Evolutionary conservation across 2,797 vertebrate species (phyloP).

Genomic region (Sarcophilus harrisii): DNA sequence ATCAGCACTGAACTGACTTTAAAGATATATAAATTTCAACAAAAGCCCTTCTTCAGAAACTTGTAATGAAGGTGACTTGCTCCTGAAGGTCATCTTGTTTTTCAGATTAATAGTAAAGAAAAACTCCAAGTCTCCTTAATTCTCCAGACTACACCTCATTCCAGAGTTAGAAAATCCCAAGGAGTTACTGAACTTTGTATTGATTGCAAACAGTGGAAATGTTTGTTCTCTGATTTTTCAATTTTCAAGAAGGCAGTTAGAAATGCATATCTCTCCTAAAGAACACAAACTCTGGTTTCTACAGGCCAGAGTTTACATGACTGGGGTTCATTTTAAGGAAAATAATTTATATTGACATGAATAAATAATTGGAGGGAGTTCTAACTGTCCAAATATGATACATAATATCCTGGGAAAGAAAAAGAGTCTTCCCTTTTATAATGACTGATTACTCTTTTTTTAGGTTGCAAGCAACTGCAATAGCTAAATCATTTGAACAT

Average conservation of each 20-base stretch:
- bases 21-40: slow-evolving; percentile 69
- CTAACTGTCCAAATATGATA: slow-evolving; percentile 82
- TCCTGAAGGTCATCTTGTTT: slow-evolving; percentile 29
- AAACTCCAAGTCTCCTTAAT: slow-evolving; percentile 34
- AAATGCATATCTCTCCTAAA: slow-evolving; percentile 64
- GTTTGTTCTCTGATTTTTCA: slow-evolving; percentile 78
- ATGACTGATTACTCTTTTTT: slow-evolving; percentile 75
- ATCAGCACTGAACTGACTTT: slow-evolving; percentile 64
- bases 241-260: slow-evolving; percentile 74
- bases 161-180: slow-evolving; percentile 62
- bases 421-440: slow-evolving; percentile 66
- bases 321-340: slow-evolving; percentile 82
- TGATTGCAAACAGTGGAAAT: slow-evolving; percentile 75
- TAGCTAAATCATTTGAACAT: slow-evolving; percentile 78
- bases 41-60: slow-evolving; percentile 53
- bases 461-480: slow-evolving; percentile 67
- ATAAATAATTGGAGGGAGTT: slow-evolving; percentile 85
- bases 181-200: slow-evolving; percentile 59
- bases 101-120: slow-evolving; percentile 37
- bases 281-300: slow-evolving; percentile 70
- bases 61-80: slow-evolving; percentile 35
- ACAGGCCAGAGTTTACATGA: slow-evolving; percentile 83
- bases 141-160: slow-evolving; percentile 60
- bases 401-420: slow-evolving; percentile 81
- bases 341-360: slow-evolving; percentile 84